Base-by-base conservation (phyloP, 2,888 invertebrate genomes). In the Phortica okadai region DNA sequence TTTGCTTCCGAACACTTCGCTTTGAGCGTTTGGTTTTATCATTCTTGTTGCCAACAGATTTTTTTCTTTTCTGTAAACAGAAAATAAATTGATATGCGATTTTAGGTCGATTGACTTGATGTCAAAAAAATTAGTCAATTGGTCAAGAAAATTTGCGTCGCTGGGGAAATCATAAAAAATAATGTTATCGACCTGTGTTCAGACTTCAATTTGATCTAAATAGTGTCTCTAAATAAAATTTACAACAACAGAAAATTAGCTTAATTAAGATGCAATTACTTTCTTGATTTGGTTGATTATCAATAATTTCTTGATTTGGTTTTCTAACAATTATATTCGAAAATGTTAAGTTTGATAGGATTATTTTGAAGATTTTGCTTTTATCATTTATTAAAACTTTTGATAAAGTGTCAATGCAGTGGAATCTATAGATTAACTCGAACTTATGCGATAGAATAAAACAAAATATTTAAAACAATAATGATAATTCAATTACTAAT, bases 31-130 rank as follows among this genome's bases (percentile, higher is more conserved):
- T 50, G 50, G 14, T 50, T 50, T 50, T 50, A 33, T 33, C 33
- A 33, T 50, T 8, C 3, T 50, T 42, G 25, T 66, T 66, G 66
- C 66, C 8, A 69, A 64, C 62, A 64, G 50, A 50, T 50, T 50
- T 11, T 50, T 50, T 62, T 62, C 6, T 21, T 62, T 21, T 1
- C 11, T 21, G 7, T 45, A 10, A 44, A 21, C 14, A 16, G 11
- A 11, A 72, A 14, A 25, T 25, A 72, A 72, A 56, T 50, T 45
- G 11, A 8, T 50, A 50, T 70, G 69, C 50, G 50, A 50, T 11
- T 56, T 72, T 72, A 72, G 54, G 33, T 56, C 80, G 82, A 80
- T 80, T 80, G 80, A 82, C 77, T 82, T 73, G 75, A 76, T 77
- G 73, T 74, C 54, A 59, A n/a, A 75, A 74, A 67, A 67, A 76